Percentiles rank a stretch among this genome's conserved stretches.
phyloP scores from a whole-genome alignment of 1,140 invertebrate species.

The Cotesia vestalis region DNA sequence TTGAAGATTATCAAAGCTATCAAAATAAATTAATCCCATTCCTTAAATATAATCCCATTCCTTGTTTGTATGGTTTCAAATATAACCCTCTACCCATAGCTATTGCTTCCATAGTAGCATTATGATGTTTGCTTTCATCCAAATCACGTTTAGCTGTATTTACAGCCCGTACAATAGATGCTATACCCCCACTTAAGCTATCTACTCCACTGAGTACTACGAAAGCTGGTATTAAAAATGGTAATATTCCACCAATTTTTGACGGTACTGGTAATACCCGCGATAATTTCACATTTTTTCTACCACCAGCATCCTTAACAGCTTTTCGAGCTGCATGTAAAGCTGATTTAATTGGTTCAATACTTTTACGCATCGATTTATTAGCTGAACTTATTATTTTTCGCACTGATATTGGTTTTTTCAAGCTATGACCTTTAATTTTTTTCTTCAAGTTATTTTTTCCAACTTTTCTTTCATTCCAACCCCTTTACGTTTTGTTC shows the following conservation, averaged over 20 bases:
- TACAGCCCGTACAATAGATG: constrained; percentile 27
- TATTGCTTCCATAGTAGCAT: constrained; percentile 49
- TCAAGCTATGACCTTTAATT: too few relatives aligned
- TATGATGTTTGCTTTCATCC: constrained; percentile 43
- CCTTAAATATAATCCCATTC: constrained; percentile 37
- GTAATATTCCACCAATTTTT: constrained; percentile 26
- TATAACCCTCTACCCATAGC: constrained; percentile 49
- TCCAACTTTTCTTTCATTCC: too few relatives aligned
- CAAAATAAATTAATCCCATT: not conserved
- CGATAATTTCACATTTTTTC: constrained; percentile 10
- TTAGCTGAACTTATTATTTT: too few relatives aligned
- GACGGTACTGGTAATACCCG: constrained; percentile 29
- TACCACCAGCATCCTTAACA: too few relatives aligned
- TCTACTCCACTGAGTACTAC: constrained; percentile 35
- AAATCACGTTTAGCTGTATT: constrained; percentile 30
- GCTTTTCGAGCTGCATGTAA: too few relatives aligned
- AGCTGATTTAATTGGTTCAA: too few relatives aligned
- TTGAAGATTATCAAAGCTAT: constrained; percentile 49
- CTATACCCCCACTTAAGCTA: constrained; percentile 37
- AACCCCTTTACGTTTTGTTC: too few relatives aligned
- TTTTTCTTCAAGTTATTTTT: too few relatives aligned
- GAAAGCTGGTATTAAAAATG: constrained; percentile 32
- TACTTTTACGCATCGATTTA: too few relatives aligned
- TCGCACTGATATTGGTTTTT: too few relatives aligned
- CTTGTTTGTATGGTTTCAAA: constrained; percentile 50